Evolutionary conservation across 1,140 invertebrate species (phyloP).

Genomic region (Drosophila burlai): DNA sequence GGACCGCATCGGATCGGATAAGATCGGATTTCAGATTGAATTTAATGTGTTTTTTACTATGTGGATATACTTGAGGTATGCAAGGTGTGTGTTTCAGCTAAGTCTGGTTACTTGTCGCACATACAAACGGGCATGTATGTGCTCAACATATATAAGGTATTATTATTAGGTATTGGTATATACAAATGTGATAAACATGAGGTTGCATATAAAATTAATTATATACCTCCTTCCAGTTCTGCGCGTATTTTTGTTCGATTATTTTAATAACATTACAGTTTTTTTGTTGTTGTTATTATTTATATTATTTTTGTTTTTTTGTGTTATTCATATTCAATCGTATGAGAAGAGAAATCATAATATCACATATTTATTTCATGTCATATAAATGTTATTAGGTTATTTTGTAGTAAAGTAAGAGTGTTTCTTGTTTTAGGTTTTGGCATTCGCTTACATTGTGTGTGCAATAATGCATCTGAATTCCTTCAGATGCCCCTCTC

Average conservation of each 20-base stretch:
- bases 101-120: slow-evolving; percentile 41
- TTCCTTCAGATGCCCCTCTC: neutral
- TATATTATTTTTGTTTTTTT: slow-evolving; percentile 45
- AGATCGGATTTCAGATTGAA: slow-evolving; percentile 1
- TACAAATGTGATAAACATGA: slow-evolving; percentile 70
- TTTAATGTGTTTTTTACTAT: slow-evolving; percentile 11
- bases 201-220: slow-evolving; percentile 79
- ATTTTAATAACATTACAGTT: slow-evolving; percentile 41
- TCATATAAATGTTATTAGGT: slow-evolving; percentile 38
- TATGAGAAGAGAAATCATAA: slow-evolving; percentile 80
- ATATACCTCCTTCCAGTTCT: slow-evolving; percentile 85
- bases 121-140: slow-evolving; percentile 61
- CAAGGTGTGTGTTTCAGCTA: slow-evolving; percentile 23
- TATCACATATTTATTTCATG: slow-evolving; percentile 69
- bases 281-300: slow-evolving; percentile 37
- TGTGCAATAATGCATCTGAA: slow-evolving; percentile 1
- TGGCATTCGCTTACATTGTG: slow-evolving; percentile 1
- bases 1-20: neutral
- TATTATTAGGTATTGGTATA: slow-evolving; percentile 33
- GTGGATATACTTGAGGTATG: slow-evolving; percentile 22
- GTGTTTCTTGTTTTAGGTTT: slow-evolving; percentile 10
- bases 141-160: slow-evolving; percentile 53
- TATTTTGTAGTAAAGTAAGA: slow-evolving; percentile 30
- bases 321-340: slow-evolving; percentile 63
- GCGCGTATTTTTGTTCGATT: slow-evolving; percentile 58